Base-by-base conservation (phyloP, 2,113 vertebrate genomes). In the Colinus virginianus region DNA sequence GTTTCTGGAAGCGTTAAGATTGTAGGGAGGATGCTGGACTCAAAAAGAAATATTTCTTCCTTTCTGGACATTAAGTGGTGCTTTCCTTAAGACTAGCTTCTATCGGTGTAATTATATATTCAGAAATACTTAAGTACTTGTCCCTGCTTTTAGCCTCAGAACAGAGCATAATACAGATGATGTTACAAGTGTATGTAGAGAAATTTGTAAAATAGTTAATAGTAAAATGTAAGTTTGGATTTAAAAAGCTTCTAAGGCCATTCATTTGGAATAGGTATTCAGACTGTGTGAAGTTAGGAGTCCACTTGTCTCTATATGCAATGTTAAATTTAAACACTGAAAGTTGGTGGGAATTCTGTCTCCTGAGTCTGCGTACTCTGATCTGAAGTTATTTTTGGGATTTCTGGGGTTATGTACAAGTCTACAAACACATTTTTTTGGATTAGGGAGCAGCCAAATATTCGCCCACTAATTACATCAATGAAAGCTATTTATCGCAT, bases 401-500 rank as follows among this genome's bases (percentile, higher is more conserved):
- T 63, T 78, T n/a, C 56, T 40, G 55, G 64, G 49, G 11, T 55
- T 78, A 43, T 0, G 1, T 45, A 13, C 53, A 34, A 43, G 66
- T 7, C 21, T 48, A 22, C 75, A 79, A 48, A 38, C 17, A 28
- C 46, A 13, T 59, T 77, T 71, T 87, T 87, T 75, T 0, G 0
- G 28, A 45, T 74, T 38, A 75, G 64, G 83, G 64, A 42, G 34
- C 49, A 42, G 25, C 32, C 9, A 15, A 25, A 34, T 34, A 81
- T 71, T 89, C 30, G 23, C 23, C 63, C 11, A 0, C 53, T 72
- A 69, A 74, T 89, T 34, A 59, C 78, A 28, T 53, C 26, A 34
- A 42, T 23, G 36, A 88, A 69, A 95, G 90, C n/a, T 61, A 10
- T 80, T 95, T 56, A 13, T 91, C 64, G 9, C 40, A 43, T 48